phyloP scores from a whole-genome alignment of 1,140 invertebrate species.

The Bombus sibiricus region DNA sequence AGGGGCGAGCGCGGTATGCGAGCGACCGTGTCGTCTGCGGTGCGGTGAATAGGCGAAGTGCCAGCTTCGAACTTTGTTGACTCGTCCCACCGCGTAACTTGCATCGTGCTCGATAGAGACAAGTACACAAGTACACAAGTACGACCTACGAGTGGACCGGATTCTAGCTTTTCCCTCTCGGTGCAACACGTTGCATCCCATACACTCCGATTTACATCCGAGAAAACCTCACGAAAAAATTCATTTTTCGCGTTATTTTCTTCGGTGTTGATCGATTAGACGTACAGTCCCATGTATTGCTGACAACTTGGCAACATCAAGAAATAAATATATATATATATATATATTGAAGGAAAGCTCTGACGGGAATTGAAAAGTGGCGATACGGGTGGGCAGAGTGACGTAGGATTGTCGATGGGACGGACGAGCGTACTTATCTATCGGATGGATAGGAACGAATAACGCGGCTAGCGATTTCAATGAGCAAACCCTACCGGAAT shows the following conservation, averaged over 20 bases:
- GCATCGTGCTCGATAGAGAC: constrained; percentile 14
- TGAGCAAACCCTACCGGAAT: constrained; percentile 17
- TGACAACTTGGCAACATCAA: neutral
- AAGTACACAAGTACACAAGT: neutral
- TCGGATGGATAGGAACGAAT: neutral
- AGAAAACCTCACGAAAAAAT: too few species aligned
- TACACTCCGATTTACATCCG: too few species aligned
- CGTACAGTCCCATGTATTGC: too few species aligned
- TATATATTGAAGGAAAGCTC: neutral
- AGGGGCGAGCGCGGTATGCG: neutral
- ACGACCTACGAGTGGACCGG: neutral
- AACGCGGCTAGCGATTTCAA: constrained; percentile 24
- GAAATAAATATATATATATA: neutral
- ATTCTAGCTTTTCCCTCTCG: neutral
- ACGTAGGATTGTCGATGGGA: too few species aligned
- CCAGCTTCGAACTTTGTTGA: constrained; percentile 52
- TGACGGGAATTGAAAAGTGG: neutral
- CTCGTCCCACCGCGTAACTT: constrained; percentile 31
- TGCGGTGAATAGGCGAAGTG: constrained; percentile 43
- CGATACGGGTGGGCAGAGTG: neutral
- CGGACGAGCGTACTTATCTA: neutral
- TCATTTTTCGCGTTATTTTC: too few species aligned
- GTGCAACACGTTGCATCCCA: too few species aligned
- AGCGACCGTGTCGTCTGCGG: constrained; percentile 29
- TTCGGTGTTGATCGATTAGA: too few species aligned